Evolutionary conservation across 2,797 vertebrate species (phyloP).

Genomic region (Babyrousa celebensis): DNA sequence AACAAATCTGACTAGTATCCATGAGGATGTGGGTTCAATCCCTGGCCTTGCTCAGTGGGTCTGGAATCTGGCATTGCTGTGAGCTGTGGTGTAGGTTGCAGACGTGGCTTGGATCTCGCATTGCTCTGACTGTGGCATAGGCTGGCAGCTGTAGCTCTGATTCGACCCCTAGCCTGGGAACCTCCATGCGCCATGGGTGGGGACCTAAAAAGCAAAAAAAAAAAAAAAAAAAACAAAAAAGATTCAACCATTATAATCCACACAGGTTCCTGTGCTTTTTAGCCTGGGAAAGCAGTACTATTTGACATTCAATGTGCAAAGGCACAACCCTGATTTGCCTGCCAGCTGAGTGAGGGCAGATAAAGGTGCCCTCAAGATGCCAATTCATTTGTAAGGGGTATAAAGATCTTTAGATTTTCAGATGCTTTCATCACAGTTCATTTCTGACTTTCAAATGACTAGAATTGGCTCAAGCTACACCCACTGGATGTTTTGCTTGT

Average conservation of each 20-base stretch:
- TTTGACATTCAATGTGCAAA: fast-evolving
- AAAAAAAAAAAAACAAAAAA: too few relatives aligned
- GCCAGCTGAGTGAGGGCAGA: background rate
- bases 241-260: background rate
- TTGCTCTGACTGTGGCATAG: too few relatives aligned
- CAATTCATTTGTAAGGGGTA: background rate
- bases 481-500: background rate
- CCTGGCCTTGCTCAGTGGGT: too few relatives aligned
- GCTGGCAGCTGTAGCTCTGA: too few relatives aligned
- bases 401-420: background rate
- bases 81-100: too few relatives aligned
- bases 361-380: background rate
- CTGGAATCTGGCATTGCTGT: too few relatives aligned
- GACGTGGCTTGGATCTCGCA: too few relatives aligned
- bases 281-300: background rate
- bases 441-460: background rate
- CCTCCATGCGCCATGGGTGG: too few relatives aligned
- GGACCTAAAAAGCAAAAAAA: too few relatives aligned
- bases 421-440: background rate
- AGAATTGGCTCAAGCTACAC: background rate
- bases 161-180: too few relatives aligned
- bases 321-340: background rate
- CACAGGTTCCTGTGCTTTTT: background rate
- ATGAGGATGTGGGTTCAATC: too few relatives aligned
- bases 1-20: too few relatives aligned